Base-by-base conservation (phyloP, 2,797 vertebrate genomes). In the Denticeps clupeoides region DNA sequence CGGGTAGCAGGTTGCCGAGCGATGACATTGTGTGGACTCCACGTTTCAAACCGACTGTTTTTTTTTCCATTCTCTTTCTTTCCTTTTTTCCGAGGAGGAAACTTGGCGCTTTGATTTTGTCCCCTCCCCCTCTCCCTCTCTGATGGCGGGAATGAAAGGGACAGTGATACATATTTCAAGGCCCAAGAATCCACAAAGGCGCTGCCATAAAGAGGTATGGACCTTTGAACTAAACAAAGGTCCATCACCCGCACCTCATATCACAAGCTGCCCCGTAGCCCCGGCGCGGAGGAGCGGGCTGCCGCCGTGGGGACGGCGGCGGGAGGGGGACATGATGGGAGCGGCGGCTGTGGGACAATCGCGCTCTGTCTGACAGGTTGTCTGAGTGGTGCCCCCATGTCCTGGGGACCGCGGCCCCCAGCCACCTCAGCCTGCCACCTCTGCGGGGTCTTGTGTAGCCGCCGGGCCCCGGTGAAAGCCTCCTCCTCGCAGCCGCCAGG, bases 81-180 rank as follows among this genome's bases (percentile, higher is more conserved):
- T n/a, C 86, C 81, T 82, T 81, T 83, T 81, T 82, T 83, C 82
- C 77, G 69, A 74, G 82, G 84, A 15, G 16, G 7, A 28, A 4
- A 78, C 78, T 75, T 82, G 71, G 58, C 65, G 77, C 90, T 96
- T 96, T 95, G 89, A 95, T 92, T 91, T 87, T 33, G 35, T 18
- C 10, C 8, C 16, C 12, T 32, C 7, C 31, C 49, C 41, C 37
- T 56, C 37, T 19, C 56, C 72, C 81, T 69, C 82, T 91, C 75
- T 87, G 87, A 88, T 85, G 82, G 81, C 84, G 88, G 81, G 87
- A 93, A 92, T 90, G 79, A 97, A 96, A 97, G 86, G 89, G 90
- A 90, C 89, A 90, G 85, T 88, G 87, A 95, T 97, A 91, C 90
- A 93, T 94, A 96, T 97, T 94, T 97, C 89, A 99, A 88, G 84